These are phyloP conservation scores for Crossocerus cetratus DNA, from an alignment of 2,888 invertebrate genomes.

Conservation along the genomic window DNA sequence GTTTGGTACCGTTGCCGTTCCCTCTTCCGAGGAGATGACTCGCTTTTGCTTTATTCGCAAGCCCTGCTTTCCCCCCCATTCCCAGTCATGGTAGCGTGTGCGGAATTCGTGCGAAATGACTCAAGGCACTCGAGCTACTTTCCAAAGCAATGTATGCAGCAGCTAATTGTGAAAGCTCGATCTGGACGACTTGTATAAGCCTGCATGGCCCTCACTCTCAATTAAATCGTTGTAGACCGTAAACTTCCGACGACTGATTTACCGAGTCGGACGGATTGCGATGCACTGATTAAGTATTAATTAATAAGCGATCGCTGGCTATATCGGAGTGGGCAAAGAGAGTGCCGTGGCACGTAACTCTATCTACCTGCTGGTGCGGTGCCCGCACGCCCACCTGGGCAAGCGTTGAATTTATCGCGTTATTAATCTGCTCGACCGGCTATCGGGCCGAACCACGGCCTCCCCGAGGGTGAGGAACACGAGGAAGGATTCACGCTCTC, in stretches of 20 bases:
- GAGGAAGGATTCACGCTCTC: slow-evolving; percentile 52
- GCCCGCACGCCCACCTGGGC: slow-evolving; percentile 45
- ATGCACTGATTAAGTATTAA: slow-evolving; percentile 15
- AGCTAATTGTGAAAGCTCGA: no score
- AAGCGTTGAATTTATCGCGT: slow-evolving; percentile 66
- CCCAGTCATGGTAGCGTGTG: no score
- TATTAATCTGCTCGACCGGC: slow-evolving; percentile 58
- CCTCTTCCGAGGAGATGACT: no score
- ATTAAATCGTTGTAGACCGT: no score
- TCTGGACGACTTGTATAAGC: no score
- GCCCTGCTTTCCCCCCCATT: no score
- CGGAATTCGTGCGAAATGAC: no score
- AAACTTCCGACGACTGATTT: not conserved
- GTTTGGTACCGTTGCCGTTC: no score
- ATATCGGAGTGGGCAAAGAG: slow-evolving; percentile 2
- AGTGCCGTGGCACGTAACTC: slow-evolving; percentile 26
- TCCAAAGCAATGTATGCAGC: no score
- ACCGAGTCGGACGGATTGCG: slow-evolving; percentile 4
- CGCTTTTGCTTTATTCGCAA: no score
- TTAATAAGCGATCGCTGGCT: slow-evolving; percentile 24
- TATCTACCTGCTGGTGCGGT: slow-evolving; percentile 36
- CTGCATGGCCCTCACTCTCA: no score
- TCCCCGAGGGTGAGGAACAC: slow-evolving; percentile 21
- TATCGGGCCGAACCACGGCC: slow-evolving; percentile 17
- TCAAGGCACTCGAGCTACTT: no score